phyloP scores from a whole-genome alignment of 1,140 invertebrate genomes.

The Steinernema khuongi region DNA sequence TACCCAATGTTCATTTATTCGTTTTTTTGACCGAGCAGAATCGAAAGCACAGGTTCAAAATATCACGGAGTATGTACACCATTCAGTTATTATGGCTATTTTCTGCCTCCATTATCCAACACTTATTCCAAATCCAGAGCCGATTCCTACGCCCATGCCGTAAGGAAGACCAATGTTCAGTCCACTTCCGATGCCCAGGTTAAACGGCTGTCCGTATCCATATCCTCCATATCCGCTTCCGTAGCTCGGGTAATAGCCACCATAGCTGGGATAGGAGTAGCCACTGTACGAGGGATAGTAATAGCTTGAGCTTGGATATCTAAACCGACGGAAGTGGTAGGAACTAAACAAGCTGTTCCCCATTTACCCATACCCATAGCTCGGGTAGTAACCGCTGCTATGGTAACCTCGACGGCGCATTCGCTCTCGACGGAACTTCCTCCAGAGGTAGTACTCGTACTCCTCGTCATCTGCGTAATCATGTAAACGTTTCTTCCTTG shows the following conservation, averaged over 20 bases:
- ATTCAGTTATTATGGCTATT: too few relatives aligned
- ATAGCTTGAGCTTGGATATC: background rate
- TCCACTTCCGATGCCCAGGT: background rate
- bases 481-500: background rate
- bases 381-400: background rate
- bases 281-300: slow-evolving; percentile 5
- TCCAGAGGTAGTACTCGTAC: slow-evolving; percentile 1
- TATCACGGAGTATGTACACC: too few relatives aligned
- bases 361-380: background rate
- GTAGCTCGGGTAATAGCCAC: background rate
- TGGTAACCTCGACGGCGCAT: background rate
- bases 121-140: background rate
- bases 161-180: slow-evolving; percentile 2
- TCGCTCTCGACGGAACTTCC: background rate
- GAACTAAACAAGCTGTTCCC: background rate
- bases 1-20: too few relatives aligned
- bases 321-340: background rate
- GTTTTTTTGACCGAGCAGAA: too few relatives aligned
- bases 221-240: background rate
- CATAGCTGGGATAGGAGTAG: slow-evolving; percentile 1
- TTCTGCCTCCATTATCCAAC: too few relatives aligned
- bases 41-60: too few relatives aligned
- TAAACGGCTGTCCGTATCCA: background rate
- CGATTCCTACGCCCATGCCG: background rate
- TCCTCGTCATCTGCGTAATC: slow-evolving; percentile 5